A percentile compares a stretch with the other conserved stretches of the same genome.
phyloP scores from a whole-genome alignment of 2,113 vertebrate genomes.

The Thinocorus orbignyianus region DNA sequence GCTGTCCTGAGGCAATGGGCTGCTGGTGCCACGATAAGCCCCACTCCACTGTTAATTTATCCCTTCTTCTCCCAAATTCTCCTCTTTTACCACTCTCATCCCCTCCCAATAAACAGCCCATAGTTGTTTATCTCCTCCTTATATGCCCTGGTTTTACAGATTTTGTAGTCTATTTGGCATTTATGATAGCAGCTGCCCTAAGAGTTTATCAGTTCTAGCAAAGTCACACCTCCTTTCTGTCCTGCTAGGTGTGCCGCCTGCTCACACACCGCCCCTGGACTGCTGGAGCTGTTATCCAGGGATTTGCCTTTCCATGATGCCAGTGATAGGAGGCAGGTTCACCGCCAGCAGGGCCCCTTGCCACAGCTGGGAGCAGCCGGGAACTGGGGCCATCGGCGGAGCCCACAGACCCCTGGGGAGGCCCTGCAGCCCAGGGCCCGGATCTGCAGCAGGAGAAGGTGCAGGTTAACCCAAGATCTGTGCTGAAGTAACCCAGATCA shows the following conservation, averaged over 20 bases:
- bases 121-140: background rate
- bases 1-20: background rate
- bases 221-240: background rate
- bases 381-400: accelerated
- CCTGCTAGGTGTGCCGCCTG: too few species aligned
- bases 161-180: background rate
- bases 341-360: accelerated
- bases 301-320: accelerated
- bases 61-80: background rate
- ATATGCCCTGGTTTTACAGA: background rate
- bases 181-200: background rate
- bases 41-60: background rate
- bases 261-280: background rate
- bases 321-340: background rate
- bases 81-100: background rate
- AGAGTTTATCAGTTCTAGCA: background rate
- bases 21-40: background rate
- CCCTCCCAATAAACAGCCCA: background rate
- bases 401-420: too few species aligned
- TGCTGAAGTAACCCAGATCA: background rate
- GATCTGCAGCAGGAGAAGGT: background rate
- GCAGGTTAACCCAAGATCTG: background rate
- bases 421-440: background rate
- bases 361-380: too few species aligned
- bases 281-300: background rate